Conservation (phyloP, 2,113 vertebrate genomes). For the Megaleporinus macrocephalus region DNA sequence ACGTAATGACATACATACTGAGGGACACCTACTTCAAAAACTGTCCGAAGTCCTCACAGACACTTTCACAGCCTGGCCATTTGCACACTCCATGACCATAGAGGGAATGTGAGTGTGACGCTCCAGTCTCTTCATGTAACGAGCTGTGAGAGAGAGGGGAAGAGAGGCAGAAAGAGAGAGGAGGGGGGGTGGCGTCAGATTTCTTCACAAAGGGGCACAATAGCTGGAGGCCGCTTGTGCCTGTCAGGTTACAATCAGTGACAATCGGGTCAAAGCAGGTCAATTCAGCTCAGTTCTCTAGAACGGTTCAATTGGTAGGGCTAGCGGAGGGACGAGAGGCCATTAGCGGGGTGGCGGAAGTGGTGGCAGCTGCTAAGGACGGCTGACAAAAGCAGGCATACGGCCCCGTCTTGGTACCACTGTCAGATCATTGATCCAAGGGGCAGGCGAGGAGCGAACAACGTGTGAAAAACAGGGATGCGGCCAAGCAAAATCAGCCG, state of each 20-base stretch:
- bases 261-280: constrained; percentile 85
- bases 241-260: constrained; percentile 85
- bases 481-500: constrained; percentile 26
- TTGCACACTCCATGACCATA: constrained; percentile 99
- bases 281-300: constrained; percentile 83
- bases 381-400: constrained; percentile 66
- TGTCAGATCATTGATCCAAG: constrained; percentile 79
- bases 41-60: constrained; percentile 99
- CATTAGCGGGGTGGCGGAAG: constrained; percentile 78
- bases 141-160: constrained; percentile 77
- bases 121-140: constrained; percentile 93
- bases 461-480: constrained; percentile 19
- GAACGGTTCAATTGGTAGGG: constrained; percentile 86
- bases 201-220: constrained; percentile 80
- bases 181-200: constrained; percentile 69
- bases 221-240: constrained; percentile 78
- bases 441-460: constrained; percentile 49
- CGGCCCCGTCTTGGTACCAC: constrained; percentile 71
- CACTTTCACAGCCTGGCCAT: constrained; percentile 98
- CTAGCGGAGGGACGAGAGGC: constrained; percentile 80
- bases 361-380: not conserved
- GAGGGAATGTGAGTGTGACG: constrained; percentile 95
- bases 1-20: not conserved
- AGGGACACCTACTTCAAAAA: constrained; percentile 94
- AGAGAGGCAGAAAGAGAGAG: constrained; percentile 8